Evolutionary conservation across 2,797 vertebrate species (phyloP), one percentile per base, ranked within the genome.

Genomic region (Yasuhikotakia modesta): DNA sequence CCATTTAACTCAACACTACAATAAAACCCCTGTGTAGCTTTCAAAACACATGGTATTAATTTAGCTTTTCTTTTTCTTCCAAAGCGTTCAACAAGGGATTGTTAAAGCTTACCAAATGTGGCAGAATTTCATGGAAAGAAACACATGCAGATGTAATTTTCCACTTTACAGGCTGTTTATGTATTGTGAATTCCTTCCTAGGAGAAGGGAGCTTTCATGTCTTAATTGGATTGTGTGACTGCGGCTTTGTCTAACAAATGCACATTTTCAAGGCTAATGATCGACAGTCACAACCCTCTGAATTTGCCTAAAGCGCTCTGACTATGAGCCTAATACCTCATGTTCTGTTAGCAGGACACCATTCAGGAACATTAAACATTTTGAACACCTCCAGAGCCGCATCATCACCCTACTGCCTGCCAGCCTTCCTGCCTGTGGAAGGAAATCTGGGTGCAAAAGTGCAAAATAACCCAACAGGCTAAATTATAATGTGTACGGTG

Each of bases 141-240:
- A 85, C 68, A 58, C 89, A 87, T 17, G 68, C 87, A 89, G 88
- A 90, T 89, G 83, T 80, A 77, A 86, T 89, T 82, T 86, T 81
- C 63, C 16, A 71, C 83, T 92, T 90, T 87, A 88, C 85, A 86
- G 86, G 80, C 83, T 85, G 86, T 90, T 91, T 89, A 87, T 81
- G 84, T 91, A 85, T 88, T 78, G 81, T 87, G 81, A 91, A 86
- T 86, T 88, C 83, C 81, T 84, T 83, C 81, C 78, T 80, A 77
- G 80, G 81, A 84, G 61, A 76, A 39, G 21, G 80, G 57, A 77
- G 75, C 85, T 88, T 88, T 89, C 81, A 86, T 86, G 87, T 85
- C 78, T 88, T 87, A 87, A 90, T 90, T 88, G 85, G 87, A 85
- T 81, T 83, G 82, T 86, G 86, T 85, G 85, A 91, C 87, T 76